Evolutionary conservation across 2,888 invertebrate genomes (phyloP).

Genomic region (Mesopsocus fuscifrons): DNA sequence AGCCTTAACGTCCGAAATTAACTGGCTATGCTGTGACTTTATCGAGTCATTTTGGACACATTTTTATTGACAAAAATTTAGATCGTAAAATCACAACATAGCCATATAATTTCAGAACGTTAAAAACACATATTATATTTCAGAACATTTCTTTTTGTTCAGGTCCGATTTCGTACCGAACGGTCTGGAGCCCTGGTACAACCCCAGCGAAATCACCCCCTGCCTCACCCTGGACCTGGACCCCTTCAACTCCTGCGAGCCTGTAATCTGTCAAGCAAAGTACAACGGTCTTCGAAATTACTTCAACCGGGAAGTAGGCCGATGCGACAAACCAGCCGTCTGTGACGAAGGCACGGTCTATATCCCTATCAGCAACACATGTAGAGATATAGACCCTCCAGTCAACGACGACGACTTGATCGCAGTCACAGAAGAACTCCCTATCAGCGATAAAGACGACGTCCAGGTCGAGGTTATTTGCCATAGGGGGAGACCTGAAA

Average conservation of each 20-base stretch:
- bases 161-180: too few relatives aligned
- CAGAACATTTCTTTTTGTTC: too few relatives aligned
- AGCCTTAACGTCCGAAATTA: too few relatives aligned
- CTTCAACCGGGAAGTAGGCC: neutral
- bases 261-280: neutral
- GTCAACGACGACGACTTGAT: neutral
- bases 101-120: too few relatives aligned
- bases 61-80: too few relatives aligned
- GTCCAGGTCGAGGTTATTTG: neutral
- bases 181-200: too few relatives aligned
- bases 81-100: too few relatives aligned
- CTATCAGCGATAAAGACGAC: neutral
- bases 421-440: neutral
- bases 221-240: neutral
- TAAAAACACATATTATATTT: too few relatives aligned
- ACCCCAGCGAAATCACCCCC: neutral
- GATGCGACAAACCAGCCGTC: neutral
- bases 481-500: neutral
- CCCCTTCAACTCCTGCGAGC: neutral
- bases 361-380: neutral
- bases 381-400: neutral
- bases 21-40: too few relatives aligned
- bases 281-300: neutral
- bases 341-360: neutral
- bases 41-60: too few relatives aligned